These are phyloP conservation scores for Podarcis raffonei DNA, from an alignment of 2,113 vertebrate genomes.

Conservation along the genomic window DNA sequence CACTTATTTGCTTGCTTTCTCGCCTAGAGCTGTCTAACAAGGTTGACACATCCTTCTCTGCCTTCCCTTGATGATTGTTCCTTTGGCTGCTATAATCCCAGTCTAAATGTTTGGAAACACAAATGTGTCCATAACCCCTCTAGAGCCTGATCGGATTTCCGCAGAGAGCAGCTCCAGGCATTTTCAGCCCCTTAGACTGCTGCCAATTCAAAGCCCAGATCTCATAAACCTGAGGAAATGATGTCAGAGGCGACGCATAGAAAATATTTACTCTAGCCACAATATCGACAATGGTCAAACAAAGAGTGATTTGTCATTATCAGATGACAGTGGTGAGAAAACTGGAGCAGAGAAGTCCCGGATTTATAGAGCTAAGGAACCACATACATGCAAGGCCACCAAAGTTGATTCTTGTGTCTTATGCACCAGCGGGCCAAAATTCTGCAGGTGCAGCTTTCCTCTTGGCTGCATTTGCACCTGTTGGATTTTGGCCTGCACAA, in stretches of 20 bases:
- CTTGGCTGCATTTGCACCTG: neutral
- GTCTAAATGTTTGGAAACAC: conserved; percentile 10
- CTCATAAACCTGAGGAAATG: conserved; percentile 14
- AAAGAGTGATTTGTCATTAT: neutral
- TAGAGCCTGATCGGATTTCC: conserved; percentile 28
- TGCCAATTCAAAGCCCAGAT: neutral
- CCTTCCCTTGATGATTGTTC: neutral
- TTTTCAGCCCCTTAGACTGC: neutral
- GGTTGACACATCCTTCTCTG: conserved; percentile 12
- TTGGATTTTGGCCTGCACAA: neutral
- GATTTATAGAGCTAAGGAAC: fast-evolving
- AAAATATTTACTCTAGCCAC: neutral
- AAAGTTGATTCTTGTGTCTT: neutral
- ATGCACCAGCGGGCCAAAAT: neutral
- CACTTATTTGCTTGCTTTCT: neutral
- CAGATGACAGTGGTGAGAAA: too few relatives aligned
- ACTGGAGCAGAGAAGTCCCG: too few relatives aligned
- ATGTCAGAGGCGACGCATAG: neutral
- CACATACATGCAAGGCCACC: neutral
- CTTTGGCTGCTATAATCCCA: conserved; percentile 30
- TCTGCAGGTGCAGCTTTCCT: neutral
- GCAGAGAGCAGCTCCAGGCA: conserved; percentile 4
- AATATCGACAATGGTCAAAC: neutral
- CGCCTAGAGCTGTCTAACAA: conserved; percentile 44
- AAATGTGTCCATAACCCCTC: neutral